A percentile compares a stretch with the other conserved stretches of the same genome.
Evolutionary conservation across 1,140 invertebrate species (phyloP).

Genomic region (Drosophila azteca): DNA sequence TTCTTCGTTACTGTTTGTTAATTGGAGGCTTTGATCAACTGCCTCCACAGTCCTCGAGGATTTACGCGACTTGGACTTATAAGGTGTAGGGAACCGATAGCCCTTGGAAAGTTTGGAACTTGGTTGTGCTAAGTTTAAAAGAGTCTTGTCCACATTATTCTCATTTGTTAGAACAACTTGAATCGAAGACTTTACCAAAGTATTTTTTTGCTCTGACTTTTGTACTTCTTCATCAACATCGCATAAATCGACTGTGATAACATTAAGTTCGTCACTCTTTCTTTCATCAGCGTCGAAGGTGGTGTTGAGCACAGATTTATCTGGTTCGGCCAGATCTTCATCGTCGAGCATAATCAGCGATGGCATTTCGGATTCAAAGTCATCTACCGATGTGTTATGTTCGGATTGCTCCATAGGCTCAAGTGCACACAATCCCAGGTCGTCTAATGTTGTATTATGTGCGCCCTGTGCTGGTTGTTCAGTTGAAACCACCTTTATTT

Average conservation of each 20-base stretch:
- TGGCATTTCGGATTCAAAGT: constrained; percentile 37
- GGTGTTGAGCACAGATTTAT: constrained; percentile 22
- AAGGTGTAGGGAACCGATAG: constrained; percentile 54
- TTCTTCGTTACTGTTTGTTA: not conserved
- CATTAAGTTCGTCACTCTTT: not conserved
- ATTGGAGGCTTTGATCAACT: not conserved
- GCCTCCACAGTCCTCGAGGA: not conserved
- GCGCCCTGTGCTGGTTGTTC: not conserved
- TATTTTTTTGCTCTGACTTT: not conserved
- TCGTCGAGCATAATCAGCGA: constrained; percentile 48
- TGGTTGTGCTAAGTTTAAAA: constrained; percentile 11
- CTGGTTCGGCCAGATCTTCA: constrained; percentile 19
- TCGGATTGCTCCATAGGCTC: not conserved
- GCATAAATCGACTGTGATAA: constrained; percentile 12
- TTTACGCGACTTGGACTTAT: constrained; percentile 16
- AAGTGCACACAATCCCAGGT: constrained; percentile 33
- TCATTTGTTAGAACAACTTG: constrained; percentile 48
- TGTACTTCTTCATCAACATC: not conserved
- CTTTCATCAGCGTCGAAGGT: constrained; percentile 52
- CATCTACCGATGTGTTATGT: too few species aligned
- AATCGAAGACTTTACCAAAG: constrained; percentile 19
- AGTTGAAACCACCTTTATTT: not conserved
- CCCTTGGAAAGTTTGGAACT: constrained; percentile 1
- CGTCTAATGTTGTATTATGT: constrained; percentile 5
- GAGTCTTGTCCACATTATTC: constrained; percentile 15